A percentile compares a stretch with the other conserved stretches of the same genome.
phyloP scores from a whole-genome alignment of 2,888 invertebrate genomes.

The Heliconius erato region DNA sequence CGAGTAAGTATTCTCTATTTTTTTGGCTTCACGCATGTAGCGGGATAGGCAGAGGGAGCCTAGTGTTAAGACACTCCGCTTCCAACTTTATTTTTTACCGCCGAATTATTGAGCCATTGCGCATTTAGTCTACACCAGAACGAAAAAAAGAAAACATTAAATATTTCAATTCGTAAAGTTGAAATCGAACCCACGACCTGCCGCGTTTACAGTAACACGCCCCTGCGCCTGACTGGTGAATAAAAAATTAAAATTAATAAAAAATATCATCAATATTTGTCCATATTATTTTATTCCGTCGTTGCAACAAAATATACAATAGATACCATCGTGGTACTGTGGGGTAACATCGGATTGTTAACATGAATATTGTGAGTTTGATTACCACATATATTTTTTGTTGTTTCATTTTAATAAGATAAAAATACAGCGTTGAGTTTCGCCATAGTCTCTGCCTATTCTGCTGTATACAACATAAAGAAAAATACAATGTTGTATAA shows the following conservation, averaged over 20 bases:
- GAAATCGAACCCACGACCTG: too few species aligned
- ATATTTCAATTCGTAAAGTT: too few species aligned
- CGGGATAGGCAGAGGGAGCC: too few species aligned
- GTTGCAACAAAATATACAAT: neutral
- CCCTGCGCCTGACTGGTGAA: too few species aligned
- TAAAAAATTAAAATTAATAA: neutral
- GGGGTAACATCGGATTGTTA: neutral
- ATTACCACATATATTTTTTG: neutral
- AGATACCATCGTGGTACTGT: too few species aligned
- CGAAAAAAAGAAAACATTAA: too few species aligned
- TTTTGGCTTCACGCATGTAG: neutral
- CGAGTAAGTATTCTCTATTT: conserved; percentile 85
- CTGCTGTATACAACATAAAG: neutral
- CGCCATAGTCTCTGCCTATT: neutral
- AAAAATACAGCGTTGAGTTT: neutral
- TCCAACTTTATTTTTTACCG: too few species aligned
- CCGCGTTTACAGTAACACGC: too few species aligned
- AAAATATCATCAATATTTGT: neutral
- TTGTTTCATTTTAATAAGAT: neutral
- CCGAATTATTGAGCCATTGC: too few species aligned
- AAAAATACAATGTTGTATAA: too few species aligned
- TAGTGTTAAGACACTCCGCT: too few species aligned
- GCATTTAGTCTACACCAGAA: too few species aligned
- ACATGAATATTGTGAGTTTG: neutral
- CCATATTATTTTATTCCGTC: neutral